Evolutionary conservation across 2,888 invertebrate genomes (phyloP), one percentile per base, ranked within the genome.

Genomic region (Agapostemon virescens): DNA sequence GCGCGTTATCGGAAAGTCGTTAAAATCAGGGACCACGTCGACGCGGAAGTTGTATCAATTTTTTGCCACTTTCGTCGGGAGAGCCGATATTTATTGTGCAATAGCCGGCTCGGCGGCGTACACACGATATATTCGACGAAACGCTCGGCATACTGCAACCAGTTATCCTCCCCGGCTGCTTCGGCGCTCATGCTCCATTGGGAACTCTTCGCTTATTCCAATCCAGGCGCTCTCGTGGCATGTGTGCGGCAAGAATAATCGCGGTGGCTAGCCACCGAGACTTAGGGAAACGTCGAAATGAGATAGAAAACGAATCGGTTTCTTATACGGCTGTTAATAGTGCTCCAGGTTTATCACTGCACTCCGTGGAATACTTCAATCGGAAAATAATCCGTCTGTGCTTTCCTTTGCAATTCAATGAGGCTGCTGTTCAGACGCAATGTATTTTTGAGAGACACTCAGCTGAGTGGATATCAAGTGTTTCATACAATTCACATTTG

Each of bases 11-110:
- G 76, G 70, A 73, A 77, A 80, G 68, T 71, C 77, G 77, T 82
- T 81, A 77, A 71, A 73, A 70, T 77, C 64, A 55, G 52, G 52
- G 42, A 63, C 49, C 45, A 61, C 72, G 69, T 66, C 33, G 67
- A 61, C 26, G 81, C 40, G 66, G n/a, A 72, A 76, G 55, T 72
- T 52, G 73, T 55, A 77, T 45, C 68, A 68, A 72, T 66, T 74
- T 78, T 75, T 74, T 40, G 38, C 33, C 74, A 61, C 58, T 72
- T 85, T 78, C 61, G 67, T 68, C 55, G 72, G 66, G 69, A 75
- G 80, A 68, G 74, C 77, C 73, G 75, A 84, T 84, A 82, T 82
- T 83, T 86, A 82, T 86, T 79, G 86, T 63, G 76, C 79, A 83
- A 83, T 79, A 80, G 72, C 52, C 74, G 67, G 68, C 13, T 64